Conservation (phyloP, 1,140 invertebrate genomes). For the Limonius californicus region DNA sequence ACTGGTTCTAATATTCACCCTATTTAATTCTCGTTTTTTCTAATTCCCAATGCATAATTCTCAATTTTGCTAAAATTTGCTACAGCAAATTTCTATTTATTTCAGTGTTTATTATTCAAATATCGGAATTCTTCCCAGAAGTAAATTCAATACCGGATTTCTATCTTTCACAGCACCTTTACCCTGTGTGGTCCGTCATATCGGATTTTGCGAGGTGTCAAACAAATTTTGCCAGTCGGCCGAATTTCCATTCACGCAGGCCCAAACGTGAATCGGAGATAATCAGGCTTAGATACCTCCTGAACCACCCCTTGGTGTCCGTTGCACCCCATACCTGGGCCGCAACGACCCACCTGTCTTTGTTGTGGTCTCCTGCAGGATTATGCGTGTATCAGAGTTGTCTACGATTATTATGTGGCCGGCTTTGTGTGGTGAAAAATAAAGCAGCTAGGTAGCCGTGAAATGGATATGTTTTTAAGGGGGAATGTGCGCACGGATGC, state of each 20-base stretch:
- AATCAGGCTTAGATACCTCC: neutral
- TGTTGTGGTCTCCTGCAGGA: slow-evolving; percentile 5
- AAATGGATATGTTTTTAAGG: slow-evolving; percentile 7
- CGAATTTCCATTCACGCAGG: neutral
- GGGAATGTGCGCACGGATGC: too few relatives aligned
- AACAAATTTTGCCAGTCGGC: slow-evolving; percentile 1
- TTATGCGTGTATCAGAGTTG: neutral
- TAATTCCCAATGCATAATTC: too few relatives aligned
- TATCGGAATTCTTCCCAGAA: too few relatives aligned
- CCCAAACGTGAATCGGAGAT: neutral
- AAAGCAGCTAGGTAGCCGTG: slow-evolving; percentile 7
- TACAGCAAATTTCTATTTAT: too few relatives aligned
- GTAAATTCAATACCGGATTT: too few relatives aligned
- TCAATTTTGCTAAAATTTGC: too few relatives aligned
- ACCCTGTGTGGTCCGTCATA: neutral
- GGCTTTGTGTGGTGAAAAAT: neutral
- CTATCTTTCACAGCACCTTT: too few relatives aligned
- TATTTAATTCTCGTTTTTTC: too few relatives aligned
- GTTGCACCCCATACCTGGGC: slow-evolving; percentile 2
- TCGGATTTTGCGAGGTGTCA: slow-evolving; percentile 5
- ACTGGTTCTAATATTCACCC: too few relatives aligned
- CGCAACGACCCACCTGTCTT: slow-evolving; percentile 3
- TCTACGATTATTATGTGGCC: slow-evolving; percentile 7
- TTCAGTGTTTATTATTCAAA: too few relatives aligned
- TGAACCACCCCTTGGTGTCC: neutral